Conservation (phyloP, 2,113 vertebrate genomes). For the Datnioides undecimradiatus region DNA sequence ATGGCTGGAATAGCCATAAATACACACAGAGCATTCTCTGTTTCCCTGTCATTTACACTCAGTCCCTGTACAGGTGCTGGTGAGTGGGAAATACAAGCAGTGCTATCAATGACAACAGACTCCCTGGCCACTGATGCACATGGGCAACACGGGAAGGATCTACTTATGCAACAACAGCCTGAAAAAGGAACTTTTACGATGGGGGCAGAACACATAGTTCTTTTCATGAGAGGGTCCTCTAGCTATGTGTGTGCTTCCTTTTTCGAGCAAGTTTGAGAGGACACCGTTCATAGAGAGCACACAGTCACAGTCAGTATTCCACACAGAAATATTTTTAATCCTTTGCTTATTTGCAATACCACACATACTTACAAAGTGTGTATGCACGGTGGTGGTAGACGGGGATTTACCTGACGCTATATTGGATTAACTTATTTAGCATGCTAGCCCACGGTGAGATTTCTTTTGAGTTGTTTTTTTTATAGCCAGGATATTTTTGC, state of each 20-base stretch:
- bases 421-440: background rate
- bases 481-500: background rate
- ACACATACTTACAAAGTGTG: background rate
- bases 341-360: background rate
- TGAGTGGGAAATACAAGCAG: background rate
- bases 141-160: background rate
- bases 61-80: background rate
- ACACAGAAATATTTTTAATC: background rate
- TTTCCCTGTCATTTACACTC: constrained; percentile 10
- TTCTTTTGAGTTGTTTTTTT: background rate
- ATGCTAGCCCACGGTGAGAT: background rate
- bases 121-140: background rate
- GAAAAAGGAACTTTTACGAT: constrained; percentile 38
- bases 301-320: too few relatives aligned
- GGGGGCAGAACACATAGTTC: constrained; percentile 32
- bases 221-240: constrained; percentile 32
- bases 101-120: constrained; percentile 1
- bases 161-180: constrained; percentile 51
- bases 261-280: background rate
- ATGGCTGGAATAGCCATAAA: background rate
- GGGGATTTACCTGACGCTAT: background rate
- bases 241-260: background rate
- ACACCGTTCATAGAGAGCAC: background rate
- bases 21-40: constrained; percentile 16
- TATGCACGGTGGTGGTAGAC: background rate